Conservation (phyloP, 2,797 vertebrate species). For the Aphelocoma californica region DNA sequence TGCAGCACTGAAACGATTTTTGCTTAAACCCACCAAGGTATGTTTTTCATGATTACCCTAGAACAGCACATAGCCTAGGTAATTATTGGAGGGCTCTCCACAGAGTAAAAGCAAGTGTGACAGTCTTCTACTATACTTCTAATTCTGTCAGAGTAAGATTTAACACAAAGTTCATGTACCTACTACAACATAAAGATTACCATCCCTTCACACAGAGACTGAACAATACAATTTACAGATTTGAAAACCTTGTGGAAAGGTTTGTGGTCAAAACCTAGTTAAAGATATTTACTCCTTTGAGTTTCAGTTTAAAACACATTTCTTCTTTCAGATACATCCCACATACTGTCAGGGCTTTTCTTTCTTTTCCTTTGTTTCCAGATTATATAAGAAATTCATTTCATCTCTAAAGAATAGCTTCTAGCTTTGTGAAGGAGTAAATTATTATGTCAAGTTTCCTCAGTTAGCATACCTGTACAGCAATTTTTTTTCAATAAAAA, state of each 20-base stretch:
- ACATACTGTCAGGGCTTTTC: conserved; percentile 43
- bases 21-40: neutral
- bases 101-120: neutral
- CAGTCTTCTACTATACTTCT: neutral
- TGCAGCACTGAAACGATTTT: fast-evolving
- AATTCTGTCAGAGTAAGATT: neutral
- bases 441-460: conserved; percentile 50
- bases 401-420: conserved; percentile 38
- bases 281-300: conserved; percentile 44
- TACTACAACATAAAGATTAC: neutral
- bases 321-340: conserved; percentile 37
- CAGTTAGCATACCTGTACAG: conserved; percentile 20
- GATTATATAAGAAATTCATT: conserved; percentile 44
- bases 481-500: conserved; percentile 31
- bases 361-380: conserved; percentile 41
- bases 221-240: conserved; percentile 16
- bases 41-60: neutral
- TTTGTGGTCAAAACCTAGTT: conserved; percentile 30
- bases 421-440: conserved; percentile 36
- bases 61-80: neutral
- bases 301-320: conserved; percentile 31
- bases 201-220: neutral
- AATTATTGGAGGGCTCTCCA: neutral
- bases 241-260: neutral
- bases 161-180: neutral